These are phyloP conservation scores for Agriotes lineatus DNA, from an alignment of 2,888 invertebrate genomes.

Conservation along the genomic window DNA sequence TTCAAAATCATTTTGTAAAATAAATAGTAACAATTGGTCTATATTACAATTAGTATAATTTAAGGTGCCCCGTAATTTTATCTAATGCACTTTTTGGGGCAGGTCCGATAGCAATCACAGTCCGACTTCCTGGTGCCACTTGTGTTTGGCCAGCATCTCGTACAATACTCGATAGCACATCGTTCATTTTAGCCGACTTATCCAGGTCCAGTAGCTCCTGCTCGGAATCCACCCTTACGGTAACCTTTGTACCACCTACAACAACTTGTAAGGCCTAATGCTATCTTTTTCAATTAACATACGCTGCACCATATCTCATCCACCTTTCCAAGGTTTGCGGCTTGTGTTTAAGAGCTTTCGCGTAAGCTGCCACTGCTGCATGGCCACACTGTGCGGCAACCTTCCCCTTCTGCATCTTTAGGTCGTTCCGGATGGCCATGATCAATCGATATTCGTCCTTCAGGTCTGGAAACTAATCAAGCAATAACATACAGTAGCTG, in stretches of 20 bases:
- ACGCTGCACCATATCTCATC: conserved; percentile 59
- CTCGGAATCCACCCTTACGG: conserved; percentile 84
- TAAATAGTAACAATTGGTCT: no score
- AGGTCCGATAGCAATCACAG: conserved; percentile 95
- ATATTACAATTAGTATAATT: conserved; percentile 78
- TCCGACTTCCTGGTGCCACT: conserved; percentile 88
- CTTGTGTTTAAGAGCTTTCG: conserved; percentile 74
- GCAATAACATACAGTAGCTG: not conserved
- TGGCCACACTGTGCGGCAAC: conserved; percentile 95
- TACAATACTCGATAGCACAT: conserved; percentile 81
- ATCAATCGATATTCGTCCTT: conserved; percentile 82
- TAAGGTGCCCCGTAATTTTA: conserved; percentile 88
- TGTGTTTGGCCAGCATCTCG: conserved; percentile 95
- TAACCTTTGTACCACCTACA: conserved; percentile 86
- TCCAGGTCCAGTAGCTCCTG: conserved; percentile 78
- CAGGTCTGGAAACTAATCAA: conserved; percentile 58
- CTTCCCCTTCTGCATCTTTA: conserved; percentile 96
- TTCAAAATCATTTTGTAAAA: conserved; percentile 49
- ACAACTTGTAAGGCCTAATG: not conserved
- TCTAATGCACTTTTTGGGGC: conserved; percentile 83
- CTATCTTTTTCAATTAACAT: no score
- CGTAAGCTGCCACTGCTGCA: conserved; percentile 90
- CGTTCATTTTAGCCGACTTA: conserved; percentile 76
- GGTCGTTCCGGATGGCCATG: conserved; percentile 87
- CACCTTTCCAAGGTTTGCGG: conserved; percentile 74